These are phyloP conservation scores for Ptyas mucosa DNA, from an alignment of 2,113 vertebrate species.

Conservation along the genomic window DNA sequence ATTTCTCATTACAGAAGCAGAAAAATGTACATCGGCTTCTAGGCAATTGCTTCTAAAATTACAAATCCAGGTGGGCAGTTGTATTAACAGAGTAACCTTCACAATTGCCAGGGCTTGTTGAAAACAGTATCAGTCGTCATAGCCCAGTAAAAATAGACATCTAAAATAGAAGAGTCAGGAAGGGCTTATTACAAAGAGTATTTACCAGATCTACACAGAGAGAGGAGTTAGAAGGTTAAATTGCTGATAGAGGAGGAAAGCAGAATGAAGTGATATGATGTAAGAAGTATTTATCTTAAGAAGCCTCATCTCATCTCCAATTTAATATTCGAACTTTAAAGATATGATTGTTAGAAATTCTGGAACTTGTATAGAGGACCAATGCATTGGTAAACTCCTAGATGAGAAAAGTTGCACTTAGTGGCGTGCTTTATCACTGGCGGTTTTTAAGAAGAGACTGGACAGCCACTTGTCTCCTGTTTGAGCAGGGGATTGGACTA, in stretches of 20 bases:
- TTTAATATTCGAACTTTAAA: background rate
- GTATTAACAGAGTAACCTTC: conserved; percentile 52
- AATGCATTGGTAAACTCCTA: background rate
- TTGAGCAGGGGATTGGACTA: background rate
- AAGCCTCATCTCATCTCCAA: background rate
- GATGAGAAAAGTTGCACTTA: background rate
- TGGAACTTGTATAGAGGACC: background rate
- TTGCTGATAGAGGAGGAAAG: background rate
- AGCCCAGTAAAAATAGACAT: conserved; percentile 31
- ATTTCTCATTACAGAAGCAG: conserved; percentile 57
- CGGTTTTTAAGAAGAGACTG: background rate
- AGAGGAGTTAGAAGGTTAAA: background rate
- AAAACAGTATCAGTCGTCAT: conserved; percentile 41
- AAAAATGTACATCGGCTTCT: conserved; percentile 44
- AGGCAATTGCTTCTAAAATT: conserved; percentile 55
- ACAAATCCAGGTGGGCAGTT: conserved; percentile 48
- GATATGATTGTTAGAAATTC: background rate
- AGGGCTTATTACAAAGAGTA: conserved; percentile 30
- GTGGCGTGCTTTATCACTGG: background rate
- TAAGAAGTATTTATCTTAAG: background rate
- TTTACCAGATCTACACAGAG: conserved; percentile 17
- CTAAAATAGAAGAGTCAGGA: conserved; percentile 39
- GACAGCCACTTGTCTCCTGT: background rate
- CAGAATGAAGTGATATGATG: background rate
- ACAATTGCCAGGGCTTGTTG: conserved; percentile 45